Evolutionary conservation across 2,797 vertebrate species (phyloP).

Genomic region (Notamacropus eugenii): DNA sequence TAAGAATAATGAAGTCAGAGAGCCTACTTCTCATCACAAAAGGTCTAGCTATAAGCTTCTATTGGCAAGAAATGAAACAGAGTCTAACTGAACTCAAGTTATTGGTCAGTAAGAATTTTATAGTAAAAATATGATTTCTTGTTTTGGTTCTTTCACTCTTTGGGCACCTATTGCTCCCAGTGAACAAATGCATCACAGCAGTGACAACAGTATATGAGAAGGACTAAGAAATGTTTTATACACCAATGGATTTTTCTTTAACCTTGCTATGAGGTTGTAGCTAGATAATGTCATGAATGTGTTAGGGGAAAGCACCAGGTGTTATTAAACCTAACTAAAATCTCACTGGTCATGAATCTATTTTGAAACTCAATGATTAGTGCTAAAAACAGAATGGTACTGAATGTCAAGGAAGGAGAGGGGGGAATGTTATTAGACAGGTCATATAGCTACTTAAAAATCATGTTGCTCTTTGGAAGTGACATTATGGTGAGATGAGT

Average conservation of each 20-base stretch:
- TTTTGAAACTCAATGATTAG: not conserved
- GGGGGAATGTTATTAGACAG: not conserved
- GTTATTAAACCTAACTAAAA: not conserved
- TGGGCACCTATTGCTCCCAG: not conserved
- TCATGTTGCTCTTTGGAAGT: not conserved
- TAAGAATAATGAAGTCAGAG: not conserved
- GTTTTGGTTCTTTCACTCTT: not conserved
- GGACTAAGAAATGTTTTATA: not conserved
- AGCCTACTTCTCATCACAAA: not conserved
- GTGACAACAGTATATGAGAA: not conserved
- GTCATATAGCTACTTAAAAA: not conserved
- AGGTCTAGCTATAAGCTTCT: not conserved
- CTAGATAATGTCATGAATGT: not conserved
- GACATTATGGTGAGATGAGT: not conserved
- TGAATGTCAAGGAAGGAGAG: not conserved
- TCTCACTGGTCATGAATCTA: not conserved
- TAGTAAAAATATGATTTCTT: not conserved
- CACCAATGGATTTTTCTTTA: not conserved
- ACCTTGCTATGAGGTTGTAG: not conserved
- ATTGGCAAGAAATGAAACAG: not conserved
- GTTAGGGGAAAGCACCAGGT: not conserved
- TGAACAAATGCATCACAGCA: not conserved
- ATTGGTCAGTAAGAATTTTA: not conserved
- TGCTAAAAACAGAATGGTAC: not conserved
- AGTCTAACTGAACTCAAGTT: not conserved